A percentile compares a stretch with the other conserved stretches of the same genome.
Conservation (phyloP, 64 coral and sea anemone species). For the Pocillopora damicornis region DNA sequence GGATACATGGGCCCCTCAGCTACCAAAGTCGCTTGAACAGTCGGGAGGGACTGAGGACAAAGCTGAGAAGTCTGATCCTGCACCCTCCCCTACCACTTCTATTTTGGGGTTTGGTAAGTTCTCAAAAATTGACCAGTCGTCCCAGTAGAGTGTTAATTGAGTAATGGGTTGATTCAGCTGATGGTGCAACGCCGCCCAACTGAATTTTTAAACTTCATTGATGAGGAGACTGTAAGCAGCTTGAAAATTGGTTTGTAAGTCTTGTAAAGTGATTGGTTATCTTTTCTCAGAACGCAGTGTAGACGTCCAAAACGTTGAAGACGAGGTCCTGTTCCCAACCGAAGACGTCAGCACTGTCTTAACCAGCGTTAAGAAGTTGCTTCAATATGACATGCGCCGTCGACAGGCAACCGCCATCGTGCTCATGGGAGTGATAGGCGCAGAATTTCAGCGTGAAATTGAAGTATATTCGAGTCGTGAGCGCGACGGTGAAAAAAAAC, state of each 20-base stretch:
- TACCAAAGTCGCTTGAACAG: constrained; percentile 71
- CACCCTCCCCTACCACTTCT: constrained; percentile 27
- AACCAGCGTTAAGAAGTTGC: constrained; percentile 92
- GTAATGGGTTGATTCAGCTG: too few species aligned
- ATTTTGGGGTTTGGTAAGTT: constrained; percentile 35
- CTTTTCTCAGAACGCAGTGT: constrained; percentile 20
- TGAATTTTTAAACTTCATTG: too few species aligned
- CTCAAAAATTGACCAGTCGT: neutral
- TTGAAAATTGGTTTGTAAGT: too few species aligned
- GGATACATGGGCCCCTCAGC: constrained; percentile 95
- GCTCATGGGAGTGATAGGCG: constrained; percentile 94
- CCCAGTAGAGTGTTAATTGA: too few species aligned
- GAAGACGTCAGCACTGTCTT: constrained; percentile 86
- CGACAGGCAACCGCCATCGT: constrained; percentile 97
- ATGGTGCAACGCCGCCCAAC: too few species aligned
- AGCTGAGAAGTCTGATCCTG: constrained; percentile 16
- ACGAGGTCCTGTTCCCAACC: constrained; percentile 81
- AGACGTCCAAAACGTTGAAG: constrained; percentile 46
- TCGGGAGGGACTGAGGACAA: constrained; percentile 52
- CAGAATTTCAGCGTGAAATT: constrained; percentile 92
- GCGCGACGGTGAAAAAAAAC: constrained; percentile 24
- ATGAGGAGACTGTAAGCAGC: too few species aligned
- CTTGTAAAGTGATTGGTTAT: neutral
- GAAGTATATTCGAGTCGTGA: constrained; percentile 60
- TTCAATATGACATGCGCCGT: constrained; percentile 93